A percentile compares a stretch with the other conserved stretches of the same genome.
Conservation (phyloP, 2,797 vertebrate species). For the Cercopithecus diana region DNA sequence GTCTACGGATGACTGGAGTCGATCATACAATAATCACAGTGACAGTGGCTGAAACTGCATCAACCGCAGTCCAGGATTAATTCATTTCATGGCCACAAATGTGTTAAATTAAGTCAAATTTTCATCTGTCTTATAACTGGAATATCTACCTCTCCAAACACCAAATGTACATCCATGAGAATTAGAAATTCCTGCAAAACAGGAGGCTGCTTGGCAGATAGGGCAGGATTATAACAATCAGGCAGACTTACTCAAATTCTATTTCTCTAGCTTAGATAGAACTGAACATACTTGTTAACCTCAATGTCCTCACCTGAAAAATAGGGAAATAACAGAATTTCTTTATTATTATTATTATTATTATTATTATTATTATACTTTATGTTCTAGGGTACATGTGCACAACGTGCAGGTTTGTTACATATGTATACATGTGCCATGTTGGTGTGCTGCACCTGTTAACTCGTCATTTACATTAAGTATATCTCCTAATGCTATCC, state of each 20-base stretch:
- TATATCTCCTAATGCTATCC: too few species aligned
- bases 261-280: not conserved
- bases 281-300: not conserved
- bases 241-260: not conserved
- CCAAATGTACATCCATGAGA: not conserved
- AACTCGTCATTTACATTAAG: too few species aligned
- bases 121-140: not conserved
- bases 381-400: too few species aligned
- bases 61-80: not conserved
- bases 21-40: not conserved
- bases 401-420: too few species aligned
- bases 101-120: not conserved
- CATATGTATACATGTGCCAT: too few species aligned
- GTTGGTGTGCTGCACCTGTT: too few species aligned
- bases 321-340: not conserved
- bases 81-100: not conserved
- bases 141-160: not conserved
- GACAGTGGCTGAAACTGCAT: not conserved
- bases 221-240: not conserved
- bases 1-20: not conserved
- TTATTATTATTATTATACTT: too few species aligned
- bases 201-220: not conserved
- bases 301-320: slow-evolving; percentile 1
- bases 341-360: not conserved
- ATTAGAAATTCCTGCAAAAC: not conserved